Base-by-base conservation (phyloP, 2,888 invertebrate genomes). In the Lathronympha strigana region DNA sequence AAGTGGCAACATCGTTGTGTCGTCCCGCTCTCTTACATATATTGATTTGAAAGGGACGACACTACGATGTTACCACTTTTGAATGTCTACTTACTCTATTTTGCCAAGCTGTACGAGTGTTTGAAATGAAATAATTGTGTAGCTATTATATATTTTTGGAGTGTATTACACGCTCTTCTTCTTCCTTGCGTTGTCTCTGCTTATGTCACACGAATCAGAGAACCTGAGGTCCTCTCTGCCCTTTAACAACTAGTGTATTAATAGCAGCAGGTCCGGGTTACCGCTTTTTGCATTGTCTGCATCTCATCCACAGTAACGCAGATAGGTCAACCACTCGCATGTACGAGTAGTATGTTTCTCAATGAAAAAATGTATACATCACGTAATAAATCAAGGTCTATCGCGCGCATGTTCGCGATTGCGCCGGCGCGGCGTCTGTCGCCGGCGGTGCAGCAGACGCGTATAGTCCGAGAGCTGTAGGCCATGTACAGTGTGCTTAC, bases 351-450 rank as follows among this genome's bases (percentile, higher is more conserved):
- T 19, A 40, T 50, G n/a, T 49, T 40, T 40, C n/a, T 61, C 5
- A 25, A 17, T 19, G 8, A 61, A 55, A 57, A 57, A 21, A 38
- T 21, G 23, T 8, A 47, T 36, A 47, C 33, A 45, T 45, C 17
- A 36, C 11, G 17, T 17, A 54, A 63, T 63, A 50, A 63, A 63
- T 63, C 55, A 57, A 49, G 49, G 38, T 49, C 28, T 55, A 50
- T 63, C 55, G 31, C 28, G 38, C 38, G 55, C 45, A 47, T 47
- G 31, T 15, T 45, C 33, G 53, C 33, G 53, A 61, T 61, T 61
- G 19, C 53, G 43, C 40, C 23, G 21, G 33, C 51, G 61, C 23
- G 21, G 33, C 51, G 61, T 43, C 53, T 13, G 33, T 45, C 23
- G 38, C 5, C 50, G 21, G 33, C 49, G 60, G 23, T 51, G n/a